Evolutionary conservation across 1,140 invertebrate species (phyloP), one percentile per base, ranked within the genome.

Genomic region (Cylas formicarius): DNA sequence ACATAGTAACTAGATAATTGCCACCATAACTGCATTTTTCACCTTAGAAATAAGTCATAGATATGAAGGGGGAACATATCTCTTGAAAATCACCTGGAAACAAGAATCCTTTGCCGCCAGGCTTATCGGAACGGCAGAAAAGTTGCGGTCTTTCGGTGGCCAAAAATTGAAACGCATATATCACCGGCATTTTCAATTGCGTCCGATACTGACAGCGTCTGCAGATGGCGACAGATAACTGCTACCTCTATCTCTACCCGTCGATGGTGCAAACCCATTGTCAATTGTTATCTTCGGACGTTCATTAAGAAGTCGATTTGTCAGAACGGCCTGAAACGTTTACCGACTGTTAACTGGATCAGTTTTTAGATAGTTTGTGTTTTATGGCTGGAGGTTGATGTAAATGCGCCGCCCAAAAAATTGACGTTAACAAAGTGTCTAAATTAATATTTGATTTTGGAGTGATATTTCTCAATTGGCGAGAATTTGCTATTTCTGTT

Each of bases 221-320:
- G 39, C 52, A 53, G 52, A 53, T 53, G 52, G 48, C 31, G 52
- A 53, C 52, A 46, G 52, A 53, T 53, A 53, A 50, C 43, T 18
- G 38, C 39, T 43, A 48, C 47, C 48, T 50, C 32, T 48, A 26
- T 46, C 18, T 39, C 41, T 45, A 39, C 45, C 32, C 27, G 44
- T 33, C 51, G 26, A n/a, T n/a, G n/a, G 37, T 38, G 31, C 36
- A 34, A 40, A 49, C 13, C 52, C 36, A 39, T 53, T 53, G 48
- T 50, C 39, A 37, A 45, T 53, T 53, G 34, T 52, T 44, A 49
- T 49, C 47, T 44, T 11, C 34, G 34, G 40, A 28, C 26, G 34
- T 35, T 44, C 47, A 49, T 49, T 44, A 49, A 26, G 33, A 26
- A n/a, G 21, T 17, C 41, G 41, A 44, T 44, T 44, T 44, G 41